These are phyloP conservation scores for Dynastes tityus DNA, from an alignment of 2,888 invertebrate genomes.

Conservation along the genomic window DNA sequence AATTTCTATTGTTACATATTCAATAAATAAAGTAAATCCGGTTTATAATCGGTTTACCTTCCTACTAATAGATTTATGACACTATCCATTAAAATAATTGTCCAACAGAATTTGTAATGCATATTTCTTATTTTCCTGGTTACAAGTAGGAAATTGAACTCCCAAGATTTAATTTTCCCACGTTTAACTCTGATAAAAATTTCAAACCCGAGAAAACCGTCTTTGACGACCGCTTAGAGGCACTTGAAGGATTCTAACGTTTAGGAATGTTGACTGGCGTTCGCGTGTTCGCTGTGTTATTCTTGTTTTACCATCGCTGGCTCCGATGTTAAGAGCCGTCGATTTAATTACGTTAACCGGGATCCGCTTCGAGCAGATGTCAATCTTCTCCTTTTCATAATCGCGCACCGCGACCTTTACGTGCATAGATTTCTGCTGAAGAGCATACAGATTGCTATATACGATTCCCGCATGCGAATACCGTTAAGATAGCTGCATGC, in stretches of 20 bases:
- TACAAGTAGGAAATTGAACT: no score
- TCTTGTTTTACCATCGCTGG: background rate
- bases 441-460: background rate
- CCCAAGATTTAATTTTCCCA: no score
- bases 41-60: no score
- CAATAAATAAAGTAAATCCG: no score
- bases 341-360: constrained; percentile 28
- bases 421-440: background rate
- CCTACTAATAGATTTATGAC: no score
- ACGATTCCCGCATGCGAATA: background rate
- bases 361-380: constrained; percentile 13
- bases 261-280: background rate
- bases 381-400: constrained; percentile 14
- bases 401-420: background rate
- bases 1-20: no score
- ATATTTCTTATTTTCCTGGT: no score
- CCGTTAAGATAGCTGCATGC: constrained; percentile 27
- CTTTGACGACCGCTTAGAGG: no score
- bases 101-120: no score
- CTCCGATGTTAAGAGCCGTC: background rate
- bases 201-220: no score
- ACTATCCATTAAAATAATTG: no score
- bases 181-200: no score
- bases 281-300: background rate
- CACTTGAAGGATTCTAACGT: background rate